Evolutionary conservation across 2,113 vertebrate genomes (phyloP).

Genomic region (Lophochroa leadbeateri): DNA sequence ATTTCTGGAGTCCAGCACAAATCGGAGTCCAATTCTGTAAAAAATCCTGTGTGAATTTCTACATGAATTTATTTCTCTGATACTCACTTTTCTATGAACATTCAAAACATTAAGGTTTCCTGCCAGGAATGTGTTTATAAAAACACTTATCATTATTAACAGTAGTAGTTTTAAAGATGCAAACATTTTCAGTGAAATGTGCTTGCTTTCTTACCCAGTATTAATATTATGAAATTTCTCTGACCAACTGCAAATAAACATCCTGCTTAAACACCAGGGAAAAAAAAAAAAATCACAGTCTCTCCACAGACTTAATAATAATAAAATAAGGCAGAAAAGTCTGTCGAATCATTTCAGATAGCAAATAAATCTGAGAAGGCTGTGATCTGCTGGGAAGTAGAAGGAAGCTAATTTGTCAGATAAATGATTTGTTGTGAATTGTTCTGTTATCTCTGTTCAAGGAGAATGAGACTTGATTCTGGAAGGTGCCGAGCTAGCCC

Average conservation of each 20-base stretch:
- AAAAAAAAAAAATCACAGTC: background rate
- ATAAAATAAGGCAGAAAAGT: background rate
- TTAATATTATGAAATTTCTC: background rate
- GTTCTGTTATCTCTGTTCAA: constrained; percentile 33
- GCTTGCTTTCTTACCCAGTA: background rate
- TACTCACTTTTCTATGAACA: background rate
- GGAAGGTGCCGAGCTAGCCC: background rate
- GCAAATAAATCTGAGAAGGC: constrained; percentile 47
- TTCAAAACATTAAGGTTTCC: background rate
- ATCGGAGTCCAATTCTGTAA: background rate
- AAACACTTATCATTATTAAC: background rate
- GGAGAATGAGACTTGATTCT: constrained; percentile 2
- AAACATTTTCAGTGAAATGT: background rate
- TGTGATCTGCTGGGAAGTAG: constrained; percentile 16
- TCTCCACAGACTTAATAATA: background rate
- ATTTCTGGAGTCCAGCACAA: background rate
- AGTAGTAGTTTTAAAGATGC: background rate
- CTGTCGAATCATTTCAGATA: constrained; percentile 29
- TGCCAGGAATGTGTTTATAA: background rate
- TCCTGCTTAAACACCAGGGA: background rate
- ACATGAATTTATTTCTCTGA: background rate
- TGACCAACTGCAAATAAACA: background rate
- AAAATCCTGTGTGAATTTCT: background rate
- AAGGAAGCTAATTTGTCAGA: constrained; percentile 61
- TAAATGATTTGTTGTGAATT: constrained; percentile 53